phyloP scores from a whole-genome alignment of 2,113 vertebrate species.

The Gallinago jamesoni region DNA sequence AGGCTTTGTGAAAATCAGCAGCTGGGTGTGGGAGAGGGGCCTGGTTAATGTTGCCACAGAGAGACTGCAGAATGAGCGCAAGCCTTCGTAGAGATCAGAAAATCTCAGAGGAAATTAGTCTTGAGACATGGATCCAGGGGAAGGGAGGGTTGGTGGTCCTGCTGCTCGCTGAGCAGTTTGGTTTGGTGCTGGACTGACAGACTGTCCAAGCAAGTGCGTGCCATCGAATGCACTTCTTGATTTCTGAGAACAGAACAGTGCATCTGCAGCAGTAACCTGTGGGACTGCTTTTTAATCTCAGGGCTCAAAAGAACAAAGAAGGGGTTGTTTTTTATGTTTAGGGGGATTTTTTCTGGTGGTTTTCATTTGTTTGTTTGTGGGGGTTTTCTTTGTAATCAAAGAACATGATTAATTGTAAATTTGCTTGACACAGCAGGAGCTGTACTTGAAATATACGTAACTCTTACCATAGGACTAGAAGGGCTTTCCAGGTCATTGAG shows the following conservation, averaged over 20 bases:
- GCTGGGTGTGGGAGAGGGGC: conserved; percentile 44
- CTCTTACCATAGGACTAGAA: background rate
- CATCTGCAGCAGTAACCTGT: background rate
- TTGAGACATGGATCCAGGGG: background rate
- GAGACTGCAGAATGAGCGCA: conserved; percentile 4
- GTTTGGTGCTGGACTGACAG: background rate
- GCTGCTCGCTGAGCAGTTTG: background rate
- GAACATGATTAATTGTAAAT: background rate
- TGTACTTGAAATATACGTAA: background rate
- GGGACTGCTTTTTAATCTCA: background rate
- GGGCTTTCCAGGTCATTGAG: background rate
- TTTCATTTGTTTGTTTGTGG: background rate
- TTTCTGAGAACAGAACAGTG: background rate
- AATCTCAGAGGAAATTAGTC: background rate
- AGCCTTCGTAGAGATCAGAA: background rate
- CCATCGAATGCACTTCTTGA: background rate
- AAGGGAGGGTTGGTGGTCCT: background rate
- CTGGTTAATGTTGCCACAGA: background rate
- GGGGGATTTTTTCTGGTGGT: background rate
- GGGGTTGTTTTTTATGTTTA: too few relatives aligned
- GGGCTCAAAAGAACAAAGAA: background rate
- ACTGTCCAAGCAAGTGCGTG: background rate
- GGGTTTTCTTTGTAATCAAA: background rate
- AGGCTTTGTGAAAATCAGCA: conserved; percentile 34
- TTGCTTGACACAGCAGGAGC: background rate